Percentiles rank a stretch among this genome's conserved stretches.
These are phyloP conservation scores for Peromyscus californicus DNA, from an alignment of 2,113 vertebrate species.

Conservation along the genomic window DNA sequence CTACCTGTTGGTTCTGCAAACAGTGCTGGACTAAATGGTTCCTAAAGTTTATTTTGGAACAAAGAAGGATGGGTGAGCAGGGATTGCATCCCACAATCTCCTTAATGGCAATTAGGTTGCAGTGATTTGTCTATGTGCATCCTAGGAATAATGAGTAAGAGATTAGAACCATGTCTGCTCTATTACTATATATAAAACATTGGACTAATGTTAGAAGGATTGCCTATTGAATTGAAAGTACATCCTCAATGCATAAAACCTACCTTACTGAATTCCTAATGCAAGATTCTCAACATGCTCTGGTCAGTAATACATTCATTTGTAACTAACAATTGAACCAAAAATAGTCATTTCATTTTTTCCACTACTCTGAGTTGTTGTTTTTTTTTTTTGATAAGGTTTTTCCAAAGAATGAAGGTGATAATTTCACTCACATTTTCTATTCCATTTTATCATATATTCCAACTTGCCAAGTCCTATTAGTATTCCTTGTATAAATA, in stretches of 20 bases:
- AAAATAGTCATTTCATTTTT: background rate
- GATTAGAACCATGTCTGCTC: background rate
- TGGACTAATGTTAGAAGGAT: conserved; percentile 11
- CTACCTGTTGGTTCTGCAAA: background rate
- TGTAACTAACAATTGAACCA: background rate
- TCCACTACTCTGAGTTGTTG: background rate
- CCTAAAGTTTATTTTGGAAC: conserved; percentile 45
- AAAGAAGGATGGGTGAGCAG: background rate
- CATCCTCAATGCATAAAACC: background rate
- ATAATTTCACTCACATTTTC: background rate
- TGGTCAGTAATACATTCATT: background rate
- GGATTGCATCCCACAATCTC: background rate
- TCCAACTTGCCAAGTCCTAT: background rate
- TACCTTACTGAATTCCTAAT: background rate
- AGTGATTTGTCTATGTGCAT: conserved; percentile 12
- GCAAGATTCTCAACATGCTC: background rate
- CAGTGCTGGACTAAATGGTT: background rate
- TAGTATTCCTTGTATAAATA: background rate
- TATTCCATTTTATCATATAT: background rate
- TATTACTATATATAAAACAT: background rate
- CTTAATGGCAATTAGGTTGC: conserved; percentile 18
- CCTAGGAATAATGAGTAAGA: conserved; percentile 37
- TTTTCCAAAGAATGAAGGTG: background rate
- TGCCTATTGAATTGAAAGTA: conserved; percentile 21
- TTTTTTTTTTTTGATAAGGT: background rate